Conservation (phyloP, 2,888 invertebrate genomes). For the Tuta absoluta region DNA sequence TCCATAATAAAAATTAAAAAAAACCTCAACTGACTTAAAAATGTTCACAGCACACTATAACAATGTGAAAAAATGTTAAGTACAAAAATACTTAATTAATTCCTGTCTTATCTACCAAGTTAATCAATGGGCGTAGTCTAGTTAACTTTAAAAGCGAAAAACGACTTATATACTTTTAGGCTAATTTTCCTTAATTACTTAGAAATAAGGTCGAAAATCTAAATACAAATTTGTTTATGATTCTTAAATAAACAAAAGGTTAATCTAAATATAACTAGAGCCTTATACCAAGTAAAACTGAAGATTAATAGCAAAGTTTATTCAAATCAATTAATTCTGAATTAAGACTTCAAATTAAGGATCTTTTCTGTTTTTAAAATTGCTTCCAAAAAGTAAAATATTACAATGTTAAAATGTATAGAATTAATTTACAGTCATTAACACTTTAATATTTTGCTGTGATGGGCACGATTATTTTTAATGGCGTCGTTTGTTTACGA, state of each 20-base stretch:
- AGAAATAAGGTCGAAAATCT: constrained; percentile 18
- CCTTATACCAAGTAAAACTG: constrained; percentile 57
- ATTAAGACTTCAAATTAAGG: constrained; percentile 61
- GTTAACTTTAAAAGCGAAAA: constrained; percentile 43
- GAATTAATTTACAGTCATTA: constrained; percentile 7
- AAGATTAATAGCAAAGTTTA: constrained; percentile 65
- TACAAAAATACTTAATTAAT: constrained; percentile 75
- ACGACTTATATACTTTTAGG: constrained; percentile 20
- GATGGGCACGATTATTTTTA: constrained; percentile 30
- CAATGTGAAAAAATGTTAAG: constrained; percentile 71
- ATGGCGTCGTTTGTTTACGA: constrained; percentile 27
- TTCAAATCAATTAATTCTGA: constrained; percentile 65
- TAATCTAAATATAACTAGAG: constrained; percentile 62
- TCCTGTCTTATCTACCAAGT: constrained; percentile 68
- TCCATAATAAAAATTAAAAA: not conserved
- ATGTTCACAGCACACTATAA: constrained; percentile 57
- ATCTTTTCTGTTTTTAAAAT: constrained; percentile 35
- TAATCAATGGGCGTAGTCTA: constrained; percentile 75
- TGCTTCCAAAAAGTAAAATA: constrained; percentile 12
- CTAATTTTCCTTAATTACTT: not conserved
- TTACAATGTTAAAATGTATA: not conserved
- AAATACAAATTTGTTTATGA: constrained; percentile 23
- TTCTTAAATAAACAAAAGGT: constrained; percentile 32
- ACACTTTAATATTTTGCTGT: constrained; percentile 24
- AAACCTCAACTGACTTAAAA: constrained; percentile 34